Percentiles rank a stretch among this genome's conserved stretches.
Evolutionary conservation across 2,797 vertebrate genomes (phyloP).

Genomic region (Sebastes vulpes): DNA sequence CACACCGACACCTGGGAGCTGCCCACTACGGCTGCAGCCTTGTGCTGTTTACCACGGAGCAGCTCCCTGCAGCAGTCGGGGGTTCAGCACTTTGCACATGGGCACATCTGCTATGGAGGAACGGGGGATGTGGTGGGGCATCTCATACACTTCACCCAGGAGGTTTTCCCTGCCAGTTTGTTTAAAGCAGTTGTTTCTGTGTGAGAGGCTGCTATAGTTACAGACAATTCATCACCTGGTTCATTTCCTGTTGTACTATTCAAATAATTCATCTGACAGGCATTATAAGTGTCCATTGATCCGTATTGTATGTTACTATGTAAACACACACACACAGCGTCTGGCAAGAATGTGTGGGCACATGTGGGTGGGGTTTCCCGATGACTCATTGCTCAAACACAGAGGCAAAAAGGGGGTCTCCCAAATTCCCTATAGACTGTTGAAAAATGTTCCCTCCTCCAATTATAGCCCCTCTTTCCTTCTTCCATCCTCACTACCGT

Average conservation of each 20-base stretch:
- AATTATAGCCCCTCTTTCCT: conserved; percentile 30
- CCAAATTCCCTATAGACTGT: conserved; percentile 33
- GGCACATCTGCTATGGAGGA: conserved; percentile 31
- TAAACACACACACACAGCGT: conserved; percentile 27
- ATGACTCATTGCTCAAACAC: conserved; percentile 68
- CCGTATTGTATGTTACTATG: conserved; percentile 21
- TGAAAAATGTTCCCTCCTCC: conserved; percentile 45
- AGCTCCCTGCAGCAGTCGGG: conserved; percentile 32
- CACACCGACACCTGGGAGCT: conserved; percentile 20
- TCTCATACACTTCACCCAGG: not conserved
- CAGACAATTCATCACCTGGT: conserved; percentile 11
- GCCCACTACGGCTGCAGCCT: conserved; percentile 24
- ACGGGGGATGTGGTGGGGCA: not conserved
- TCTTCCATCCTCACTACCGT: conserved; percentile 18
- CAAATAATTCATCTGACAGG: not conserved
- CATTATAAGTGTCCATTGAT: not conserved
- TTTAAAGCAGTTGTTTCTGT: not conserved
- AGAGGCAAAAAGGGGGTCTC: conserved; percentile 24
- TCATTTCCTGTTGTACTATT: conserved; percentile 11
- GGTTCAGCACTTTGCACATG: conserved; percentile 27
- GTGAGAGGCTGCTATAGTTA: not conserved
- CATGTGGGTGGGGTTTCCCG: conserved; percentile 60
- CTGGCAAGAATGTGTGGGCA: conserved; percentile 41
- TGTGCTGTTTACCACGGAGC: not conserved
- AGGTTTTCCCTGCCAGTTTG: not conserved